Conservation (phyloP, 2,797 vertebrate genomes). For the Leptatherina wallacei region DNA sequence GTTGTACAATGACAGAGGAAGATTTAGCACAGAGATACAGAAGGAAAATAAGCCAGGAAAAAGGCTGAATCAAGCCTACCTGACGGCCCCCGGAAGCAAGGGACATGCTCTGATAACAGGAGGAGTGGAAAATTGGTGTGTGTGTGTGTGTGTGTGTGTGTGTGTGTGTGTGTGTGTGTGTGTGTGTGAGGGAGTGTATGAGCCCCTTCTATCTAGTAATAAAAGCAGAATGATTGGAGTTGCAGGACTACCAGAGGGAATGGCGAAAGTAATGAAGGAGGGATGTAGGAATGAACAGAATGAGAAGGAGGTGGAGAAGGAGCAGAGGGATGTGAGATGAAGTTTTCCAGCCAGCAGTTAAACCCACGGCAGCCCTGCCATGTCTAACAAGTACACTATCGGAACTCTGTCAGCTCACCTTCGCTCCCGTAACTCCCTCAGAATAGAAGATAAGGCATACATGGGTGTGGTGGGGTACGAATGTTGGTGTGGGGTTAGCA, state of each 20-base stretch:
- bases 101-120: slow-evolving; percentile 55
- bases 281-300: slow-evolving; percentile 55
- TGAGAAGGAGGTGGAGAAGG: slow-evolving; percentile 48
- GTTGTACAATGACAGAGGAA: slow-evolving; percentile 23
- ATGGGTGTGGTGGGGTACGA: not conserved
- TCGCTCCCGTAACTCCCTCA: slow-evolving; percentile 42
- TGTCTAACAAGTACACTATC: slow-evolving; percentile 65
- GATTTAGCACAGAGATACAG: slow-evolving; percentile 45
- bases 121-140: slow-evolving; percentile 40
- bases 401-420: slow-evolving; percentile 68
- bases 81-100: slow-evolving; percentile 51
- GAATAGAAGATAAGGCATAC: slow-evolving; percentile 49
- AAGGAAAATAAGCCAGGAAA: slow-evolving; percentile 27
- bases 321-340: slow-evolving; percentile 50
- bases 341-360: slow-evolving; percentile 67
- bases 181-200: slow-evolving; percentile 30
- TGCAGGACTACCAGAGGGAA: slow-evolving; percentile 69
- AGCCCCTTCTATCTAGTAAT: slow-evolving; percentile 48
- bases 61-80: slow-evolving; percentile 45
- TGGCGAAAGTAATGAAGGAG: slow-evolving; percentile 58
- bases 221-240: slow-evolving; percentile 67
- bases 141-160: slow-evolving; percentile 30
- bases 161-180: slow-evolving; percentile 31
- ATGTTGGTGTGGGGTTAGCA: slow-evolving; percentile 6
- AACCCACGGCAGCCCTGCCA: slow-evolving; percentile 57